Evolutionary conservation across 2,113 vertebrate species (phyloP), one percentile per base, ranked within the genome.

Genomic region (Chloebia gouldiae): DNA sequence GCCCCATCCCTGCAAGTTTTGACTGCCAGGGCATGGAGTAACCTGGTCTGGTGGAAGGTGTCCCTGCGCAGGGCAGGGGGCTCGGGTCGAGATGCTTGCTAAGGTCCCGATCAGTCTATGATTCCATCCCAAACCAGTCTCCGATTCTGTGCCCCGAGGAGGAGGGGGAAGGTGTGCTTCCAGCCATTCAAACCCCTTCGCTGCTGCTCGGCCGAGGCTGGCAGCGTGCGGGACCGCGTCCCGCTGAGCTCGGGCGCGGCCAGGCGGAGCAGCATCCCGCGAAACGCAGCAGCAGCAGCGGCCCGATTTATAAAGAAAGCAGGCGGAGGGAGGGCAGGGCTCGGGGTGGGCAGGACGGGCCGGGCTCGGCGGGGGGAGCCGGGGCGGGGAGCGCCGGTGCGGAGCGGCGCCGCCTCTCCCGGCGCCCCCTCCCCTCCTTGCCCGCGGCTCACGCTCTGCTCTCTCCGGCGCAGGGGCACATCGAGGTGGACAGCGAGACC

Each of bases 401-500:
- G 60, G 61, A 15, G 65, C 71, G 60, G 71, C 87, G 1, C 87
- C 87, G 79, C 79, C 87, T 33, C 79, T 27, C 1, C n/a, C 23
- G 13, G 2, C 21, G 77, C 53, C 53, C 77, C 53, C 9, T 81
- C 77, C 64, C 31, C 31, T 10, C 49, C 44, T 5, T 5, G 7
- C 65, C 64, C 17, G 24, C 39, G 30, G 24, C 56, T 96, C 65
- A 94, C 6, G 31, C 20, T 85, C 66, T 45, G 56, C 76, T 95
- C 77, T 95, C 86, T 94, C 69, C 21, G 72, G 40, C 31, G 27
- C 98, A 99, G 99, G 99, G 98, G 35, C 98, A 97, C 64, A 98
- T 99, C 44, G 99, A 99, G 86, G 98, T 99, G 90, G 98, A 99
- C 90, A 99, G 99, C 25, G 99, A 98, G 90, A 97, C 98, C 53